These are phyloP conservation scores for Parazoanthus atlanticus DNA, from an alignment of 92 coral and sea anemone genomes.

Conservation along the genomic window DNA sequence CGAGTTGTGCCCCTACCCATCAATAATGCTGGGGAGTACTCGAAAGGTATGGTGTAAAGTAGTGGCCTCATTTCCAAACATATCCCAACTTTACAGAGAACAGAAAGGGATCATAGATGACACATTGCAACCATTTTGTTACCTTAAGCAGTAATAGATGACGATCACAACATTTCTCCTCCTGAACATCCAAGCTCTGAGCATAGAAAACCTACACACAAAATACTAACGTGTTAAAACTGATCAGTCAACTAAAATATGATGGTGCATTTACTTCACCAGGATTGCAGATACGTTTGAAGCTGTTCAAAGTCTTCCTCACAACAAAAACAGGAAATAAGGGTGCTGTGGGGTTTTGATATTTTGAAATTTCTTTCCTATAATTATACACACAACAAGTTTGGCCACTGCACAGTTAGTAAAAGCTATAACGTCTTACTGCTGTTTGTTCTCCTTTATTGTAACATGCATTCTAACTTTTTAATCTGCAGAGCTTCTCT, in stretches of 20 bases:
- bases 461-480: neutral
- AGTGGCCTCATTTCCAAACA: neutral
- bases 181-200: conserved; percentile 19
- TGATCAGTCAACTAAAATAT: neutral
- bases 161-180: conserved; percentile 31
- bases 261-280: no score
- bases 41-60: neutral
- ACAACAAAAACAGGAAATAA: no score
- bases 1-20: neutral
- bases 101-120: neutral
- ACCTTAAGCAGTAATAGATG: conserved; percentile 26
- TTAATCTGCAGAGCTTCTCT: no score
- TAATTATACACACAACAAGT: no score
- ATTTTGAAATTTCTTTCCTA: no score
- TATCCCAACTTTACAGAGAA: neutral
- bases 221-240: neutral
- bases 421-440: no score
- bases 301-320: no score
- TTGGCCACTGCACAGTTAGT: no score
- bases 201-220: neutral
- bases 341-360: no score
- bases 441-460: no score
- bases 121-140: neutral
- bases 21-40: neutral
- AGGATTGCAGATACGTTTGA: no score